phyloP scores from a whole-genome alignment of 2,888 invertebrate genomes.

The Catocala fraxini region DNA sequence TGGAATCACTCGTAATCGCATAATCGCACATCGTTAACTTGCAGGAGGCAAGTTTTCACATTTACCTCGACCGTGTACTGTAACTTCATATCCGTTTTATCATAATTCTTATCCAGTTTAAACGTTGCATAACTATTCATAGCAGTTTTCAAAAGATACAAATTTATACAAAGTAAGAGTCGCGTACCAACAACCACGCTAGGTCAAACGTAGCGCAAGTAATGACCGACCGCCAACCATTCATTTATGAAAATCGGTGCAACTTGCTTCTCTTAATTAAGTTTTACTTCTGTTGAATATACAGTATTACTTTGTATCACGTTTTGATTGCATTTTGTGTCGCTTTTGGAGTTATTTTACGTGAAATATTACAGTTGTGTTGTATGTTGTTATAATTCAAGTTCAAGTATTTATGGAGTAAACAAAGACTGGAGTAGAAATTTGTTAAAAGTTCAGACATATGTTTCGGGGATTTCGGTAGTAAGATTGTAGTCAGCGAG shows the following conservation, averaged over 20 bases:
- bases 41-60: too few species aligned
- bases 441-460: too few species aligned
- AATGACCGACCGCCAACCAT: constrained; percentile 8
- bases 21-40: too few species aligned
- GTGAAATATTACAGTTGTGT: neutral
- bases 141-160: neutral
- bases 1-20: too few species aligned
- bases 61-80: too few species aligned
- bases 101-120: too few species aligned
- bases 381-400: neutral
- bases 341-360: neutral
- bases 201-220: constrained; percentile 13
- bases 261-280: constrained; percentile 18
- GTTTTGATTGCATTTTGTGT: constrained; percentile 6
- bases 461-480: too few species aligned
- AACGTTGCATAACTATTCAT: too few species aligned
- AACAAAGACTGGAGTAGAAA: too few species aligned
- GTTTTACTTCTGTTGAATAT: constrained; percentile 8
- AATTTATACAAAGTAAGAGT: neutral
- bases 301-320: constrained; percentile 4
- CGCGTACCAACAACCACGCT: neutral
- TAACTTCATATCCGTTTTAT: too few species aligned
- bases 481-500: too few species aligned
- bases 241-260: constrained; percentile 19
- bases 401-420: neutral